phyloP scores from a whole-genome alignment of 2,113 vertebrate genomes.

The Chloropsis hardwickii region DNA sequence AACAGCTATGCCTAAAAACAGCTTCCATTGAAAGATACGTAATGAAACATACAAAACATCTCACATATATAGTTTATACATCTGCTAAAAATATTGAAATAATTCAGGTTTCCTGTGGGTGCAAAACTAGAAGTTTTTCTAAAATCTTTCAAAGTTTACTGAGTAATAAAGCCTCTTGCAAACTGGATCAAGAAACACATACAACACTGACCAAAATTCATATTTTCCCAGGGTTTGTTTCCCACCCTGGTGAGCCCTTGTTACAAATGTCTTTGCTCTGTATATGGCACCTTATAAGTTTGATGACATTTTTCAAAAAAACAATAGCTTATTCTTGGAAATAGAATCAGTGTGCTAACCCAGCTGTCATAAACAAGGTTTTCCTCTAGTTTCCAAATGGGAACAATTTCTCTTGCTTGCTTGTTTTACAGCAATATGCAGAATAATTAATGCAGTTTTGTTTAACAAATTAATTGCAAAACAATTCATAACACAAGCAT shows the following conservation, averaged over 20 bases:
- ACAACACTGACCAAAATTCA: neutral
- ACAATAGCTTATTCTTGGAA: neutral
- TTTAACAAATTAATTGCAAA: neutral
- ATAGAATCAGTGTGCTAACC: neutral
- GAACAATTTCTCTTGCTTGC: neutral
- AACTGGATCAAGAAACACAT: neutral
- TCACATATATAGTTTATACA: neutral
- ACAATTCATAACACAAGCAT: neutral
- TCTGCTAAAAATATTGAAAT: neutral
- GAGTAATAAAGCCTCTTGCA: neutral
- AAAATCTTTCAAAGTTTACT: neutral
- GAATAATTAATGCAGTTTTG: neutral
- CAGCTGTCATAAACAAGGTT: neutral
- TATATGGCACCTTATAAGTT: neutral
- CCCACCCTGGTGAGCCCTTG: fast-evolving
- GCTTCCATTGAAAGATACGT: neutral
- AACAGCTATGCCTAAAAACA: neutral
- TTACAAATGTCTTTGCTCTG: neutral
- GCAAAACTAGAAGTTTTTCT: neutral
- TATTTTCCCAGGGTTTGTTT: neutral
- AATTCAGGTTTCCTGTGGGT: neutral
- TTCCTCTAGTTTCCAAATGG: neutral
- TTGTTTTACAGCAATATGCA: neutral
- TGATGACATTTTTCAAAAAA: neutral
- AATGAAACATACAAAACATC: neutral